Evolutionary conservation across 2,888 invertebrate species (phyloP), one percentile per base, ranked within the genome.

Genomic region (Subacronicta megacephala): DNA sequence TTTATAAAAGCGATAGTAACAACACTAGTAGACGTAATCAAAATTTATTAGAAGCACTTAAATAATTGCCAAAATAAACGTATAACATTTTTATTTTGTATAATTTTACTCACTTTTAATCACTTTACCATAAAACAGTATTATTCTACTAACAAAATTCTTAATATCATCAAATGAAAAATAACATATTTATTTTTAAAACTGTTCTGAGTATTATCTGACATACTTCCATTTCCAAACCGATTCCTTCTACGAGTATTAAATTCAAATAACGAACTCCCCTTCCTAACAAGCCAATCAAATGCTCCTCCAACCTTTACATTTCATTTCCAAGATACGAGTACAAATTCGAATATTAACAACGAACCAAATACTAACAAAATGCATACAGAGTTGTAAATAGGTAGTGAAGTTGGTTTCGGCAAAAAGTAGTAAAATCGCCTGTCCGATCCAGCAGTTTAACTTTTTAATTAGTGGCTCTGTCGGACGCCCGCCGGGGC

Each of bases 391-490:
- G 13, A 61, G 42, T 65, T 68, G 66, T 68, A 64, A 71, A 70
- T 65, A 66, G 47, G 38, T 46, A 57, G 20, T 6, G 6, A 55
- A 65, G 45, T 65, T 67, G 51, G 62, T 66, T 68, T 75, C 47
- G 67, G 72, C 77, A 84, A 88, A 89, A 88, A 84, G 78, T 82
- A 73, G 81, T 76, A 79, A 81, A 89, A 84, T 84, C 67, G 82
- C 80, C 80, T 85, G 89, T 87, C 88, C 83, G 77, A 76, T 56
- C 72, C 88, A 87, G 83, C 77, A 83, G 84, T 81, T 87, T 84
- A 90, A 90, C 88, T 90, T 89, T 85, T 90, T 90, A 90, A 90
- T 90, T 89, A 90, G 87, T 81, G 84, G 78, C 73, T 67, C 64
- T 67, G 82, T 80, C 62, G 58, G 20, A 46, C 50, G 46, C 37